These are phyloP conservation scores for Oxystoma pomonae DNA, from an alignment of 2,888 invertebrate species.

Conservation along the genomic window DNA sequence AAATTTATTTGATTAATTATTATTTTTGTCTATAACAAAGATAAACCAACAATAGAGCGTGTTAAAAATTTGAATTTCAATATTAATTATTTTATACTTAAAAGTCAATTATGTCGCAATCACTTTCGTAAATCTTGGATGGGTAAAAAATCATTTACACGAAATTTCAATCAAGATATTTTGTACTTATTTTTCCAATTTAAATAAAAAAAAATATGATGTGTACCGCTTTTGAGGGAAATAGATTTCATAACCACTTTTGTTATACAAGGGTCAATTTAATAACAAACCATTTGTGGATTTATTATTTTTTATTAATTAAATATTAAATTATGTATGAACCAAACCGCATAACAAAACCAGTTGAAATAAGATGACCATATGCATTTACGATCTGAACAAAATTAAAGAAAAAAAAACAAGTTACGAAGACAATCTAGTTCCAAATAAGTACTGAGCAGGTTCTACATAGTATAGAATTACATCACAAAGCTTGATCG, in stretches of 20 bases:
- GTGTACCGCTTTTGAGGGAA: too few relatives aligned
- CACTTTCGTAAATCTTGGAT: too few relatives aligned
- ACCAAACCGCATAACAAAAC: background rate
- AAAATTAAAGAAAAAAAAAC: background rate
- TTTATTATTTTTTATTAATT: too few relatives aligned
- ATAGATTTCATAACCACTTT: too few relatives aligned
- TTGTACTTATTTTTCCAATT: too few relatives aligned
- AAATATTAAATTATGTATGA: background rate
- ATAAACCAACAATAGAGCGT: background rate
- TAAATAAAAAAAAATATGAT: too few relatives aligned
- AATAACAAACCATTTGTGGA: too few relatives aligned
- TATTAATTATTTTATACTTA: background rate
- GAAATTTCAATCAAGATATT: too few relatives aligned
- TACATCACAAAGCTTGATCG: background rate
- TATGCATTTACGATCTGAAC: background rate
- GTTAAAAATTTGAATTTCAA: background rate
- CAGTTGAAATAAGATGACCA: background rate
- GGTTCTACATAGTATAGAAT: background rate
- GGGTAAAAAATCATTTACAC: too few relatives aligned
- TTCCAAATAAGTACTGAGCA: background rate
- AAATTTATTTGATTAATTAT: too few relatives aligned
- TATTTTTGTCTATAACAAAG: too few relatives aligned
- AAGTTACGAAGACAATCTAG: background rate
- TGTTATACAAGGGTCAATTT: too few relatives aligned
- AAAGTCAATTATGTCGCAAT: background rate